Evolutionary conservation across 1,140 invertebrate genomes (phyloP).

Genomic region (Philopotamus ludificatus): DNA sequence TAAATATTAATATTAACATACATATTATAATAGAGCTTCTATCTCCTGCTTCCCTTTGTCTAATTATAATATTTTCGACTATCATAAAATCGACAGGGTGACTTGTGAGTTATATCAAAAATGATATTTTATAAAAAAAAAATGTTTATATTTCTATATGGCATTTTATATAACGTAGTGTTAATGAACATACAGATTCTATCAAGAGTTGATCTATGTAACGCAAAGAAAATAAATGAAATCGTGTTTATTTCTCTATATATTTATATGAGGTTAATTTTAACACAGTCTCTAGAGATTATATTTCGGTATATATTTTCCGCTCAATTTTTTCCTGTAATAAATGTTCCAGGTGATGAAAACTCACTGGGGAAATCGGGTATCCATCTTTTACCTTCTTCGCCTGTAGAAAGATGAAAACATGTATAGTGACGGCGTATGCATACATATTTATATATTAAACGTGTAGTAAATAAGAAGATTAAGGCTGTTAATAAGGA

Average conservation of each 20-base stretch:
- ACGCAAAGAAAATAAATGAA: too few relatives aligned
- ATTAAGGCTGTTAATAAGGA: too few relatives aligned
- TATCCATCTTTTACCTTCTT: not conserved
- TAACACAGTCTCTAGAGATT: too few relatives aligned
- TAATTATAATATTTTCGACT: conserved; percentile 10
- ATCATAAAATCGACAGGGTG: conserved; percentile 28
- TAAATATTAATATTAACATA: conserved; percentile 7
- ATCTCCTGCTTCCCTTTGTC: conserved; percentile 2
- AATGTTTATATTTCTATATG: not conserved
- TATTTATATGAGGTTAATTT: too few relatives aligned
- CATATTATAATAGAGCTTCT: conserved; percentile 5
- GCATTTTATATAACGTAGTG: not conserved
- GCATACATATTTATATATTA: too few relatives aligned
- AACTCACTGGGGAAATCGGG: not conserved
- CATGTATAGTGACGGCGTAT: not conserved
- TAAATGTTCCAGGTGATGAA: not conserved
- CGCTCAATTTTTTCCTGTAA: not conserved
- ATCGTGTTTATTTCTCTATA: too few relatives aligned
- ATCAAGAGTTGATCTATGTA: too few relatives aligned
- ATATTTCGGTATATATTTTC: too few relatives aligned
- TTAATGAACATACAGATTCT: too few relatives aligned
- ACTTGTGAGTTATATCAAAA: not conserved
- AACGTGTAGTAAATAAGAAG: too few relatives aligned
- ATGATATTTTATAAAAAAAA: not conserved
- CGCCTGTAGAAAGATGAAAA: not conserved